phyloP scores from a whole-genome alignment of 2,888 invertebrate genomes.

The Athripsodes cinereus region DNA sequence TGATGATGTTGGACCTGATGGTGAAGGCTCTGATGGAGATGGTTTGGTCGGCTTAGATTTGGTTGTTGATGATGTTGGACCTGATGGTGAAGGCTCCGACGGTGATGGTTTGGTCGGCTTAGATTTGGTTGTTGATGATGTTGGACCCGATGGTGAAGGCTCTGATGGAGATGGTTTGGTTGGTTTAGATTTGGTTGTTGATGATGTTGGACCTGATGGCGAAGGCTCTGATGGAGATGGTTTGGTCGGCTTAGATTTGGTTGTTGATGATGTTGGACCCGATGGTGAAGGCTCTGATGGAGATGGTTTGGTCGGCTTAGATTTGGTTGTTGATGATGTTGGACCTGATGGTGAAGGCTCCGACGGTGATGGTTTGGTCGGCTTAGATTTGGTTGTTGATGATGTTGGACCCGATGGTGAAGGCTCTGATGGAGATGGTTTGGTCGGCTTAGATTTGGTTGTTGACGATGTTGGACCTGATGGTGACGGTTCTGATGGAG shows the following conservation, averaged over 20 bases:
- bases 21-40: background rate
- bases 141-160: background rate
- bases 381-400: background rate
- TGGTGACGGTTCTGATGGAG: background rate
- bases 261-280: background rate
- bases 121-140: background rate
- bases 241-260: background rate
- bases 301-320: background rate
- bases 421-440: background rate
- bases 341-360: background rate
- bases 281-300: too few species aligned
- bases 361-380: background rate
- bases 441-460: background rate
- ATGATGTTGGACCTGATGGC: background rate
- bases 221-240: background rate
- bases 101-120: background rate
- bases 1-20: background rate
- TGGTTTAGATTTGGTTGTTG: background rate
- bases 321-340: background rate
- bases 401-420: background rate
- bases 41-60: background rate
- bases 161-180: background rate
- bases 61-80: background rate
- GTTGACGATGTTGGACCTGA: background rate
- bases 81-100: background rate